These are phyloP conservation scores for Zelostemma sp. DNA, from an alignment of 1,140 invertebrate genomes.

Conservation along the genomic window DNA sequence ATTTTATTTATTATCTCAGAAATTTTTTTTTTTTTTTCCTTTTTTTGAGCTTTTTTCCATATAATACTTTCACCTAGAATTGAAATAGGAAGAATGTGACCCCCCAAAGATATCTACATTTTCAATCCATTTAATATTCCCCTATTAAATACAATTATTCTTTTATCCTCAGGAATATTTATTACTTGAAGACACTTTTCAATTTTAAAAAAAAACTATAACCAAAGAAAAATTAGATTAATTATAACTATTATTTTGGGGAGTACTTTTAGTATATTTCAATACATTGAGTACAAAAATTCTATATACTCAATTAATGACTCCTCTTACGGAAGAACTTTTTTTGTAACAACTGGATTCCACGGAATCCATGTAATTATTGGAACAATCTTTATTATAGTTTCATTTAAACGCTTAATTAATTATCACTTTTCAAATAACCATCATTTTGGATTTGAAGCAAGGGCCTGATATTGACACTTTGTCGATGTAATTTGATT, in stretches of 20 bases:
- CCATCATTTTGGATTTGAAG: slow-evolving; percentile 80
- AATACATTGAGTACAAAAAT: slow-evolving; percentile 68
- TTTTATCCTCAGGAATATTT: slow-evolving; percentile 72
- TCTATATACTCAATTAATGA: slow-evolving; percentile 72
- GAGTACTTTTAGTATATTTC: slow-evolving; percentile 70
- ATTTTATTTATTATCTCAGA: slow-evolving; percentile 77
- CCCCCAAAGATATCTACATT: slow-evolving; percentile 70
- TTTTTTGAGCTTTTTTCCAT: slow-evolving; percentile 78
- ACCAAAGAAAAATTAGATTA: slow-evolving; percentile 64
- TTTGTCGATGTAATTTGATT: slow-evolving; percentile 82
- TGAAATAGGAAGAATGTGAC: slow-evolving; percentile 74
- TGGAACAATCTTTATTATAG: slow-evolving; percentile 75
- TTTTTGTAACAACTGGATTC: slow-evolving; percentile 81
- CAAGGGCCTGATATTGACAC: slow-evolving; percentile 80
- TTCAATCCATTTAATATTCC: slow-evolving; percentile 77
- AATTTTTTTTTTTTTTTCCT: slow-evolving; percentile 75
- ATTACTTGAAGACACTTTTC: slow-evolving; percentile 73
- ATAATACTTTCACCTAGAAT: slow-evolving; percentile 73
- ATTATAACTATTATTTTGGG: slow-evolving; percentile 72
- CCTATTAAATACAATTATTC: slow-evolving; percentile 75
- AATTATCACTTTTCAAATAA: slow-evolving; percentile 72
- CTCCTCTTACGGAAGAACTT: slow-evolving; percentile 76
- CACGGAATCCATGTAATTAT: slow-evolving; percentile 81
- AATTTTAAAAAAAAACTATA: slow-evolving; percentile 70
- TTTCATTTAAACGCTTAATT: slow-evolving; percentile 71